Base-by-base conservation (phyloP, 2,797 vertebrate genomes). In the Podargus strigoides region DNA sequence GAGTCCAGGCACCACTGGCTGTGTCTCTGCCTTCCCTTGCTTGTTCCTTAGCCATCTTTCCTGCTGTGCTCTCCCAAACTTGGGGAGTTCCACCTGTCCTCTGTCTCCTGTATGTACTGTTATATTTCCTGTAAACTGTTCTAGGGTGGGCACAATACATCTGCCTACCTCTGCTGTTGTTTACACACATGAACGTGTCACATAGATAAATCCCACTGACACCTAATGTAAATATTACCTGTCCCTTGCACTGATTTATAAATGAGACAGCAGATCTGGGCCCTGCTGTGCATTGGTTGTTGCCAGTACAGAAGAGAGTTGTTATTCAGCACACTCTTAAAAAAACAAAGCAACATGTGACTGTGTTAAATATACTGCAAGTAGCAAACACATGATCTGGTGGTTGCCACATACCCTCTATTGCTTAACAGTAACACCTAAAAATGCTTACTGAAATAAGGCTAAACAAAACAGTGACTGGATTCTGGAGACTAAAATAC, bases 311-410 rank as follows among this genome's bases (percentile, higher is more conserved):
- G 90, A 26, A 53, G 75, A 44, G 85, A 47, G 84, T 20, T 92
- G 90, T 89, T 92, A 6, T 72, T 92, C 53, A 58, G 76, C 32
- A 22, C 11, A 0, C 62, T 53, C 66, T 55, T 55, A 44, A 53
- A 47, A 68, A 73, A 77, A 81, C 94, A 86, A 60, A 85, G 72
- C 46, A 44, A 37, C 91, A 92, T 11, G 93, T 95, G 93, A 91
- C 72, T 17, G 20, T 55, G 81, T 82, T 88, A 92, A 90, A 90
- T 93, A 75, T 88, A 80, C 86, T 56, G 66, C 28, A 1, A 22
- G 85, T 3, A 75, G 76, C 83, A 23, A 59, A 41, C 92, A 89
- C 86, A 26, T 92, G 94, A 84, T 39, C 58, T 24, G 2, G 58
- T 20, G 6, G 1, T 92, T 93, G 92, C 94, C 86, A 73, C 87